phyloP scores from a whole-genome alignment of 2,888 invertebrate species.

The Tanypteryx hageni region DNA sequence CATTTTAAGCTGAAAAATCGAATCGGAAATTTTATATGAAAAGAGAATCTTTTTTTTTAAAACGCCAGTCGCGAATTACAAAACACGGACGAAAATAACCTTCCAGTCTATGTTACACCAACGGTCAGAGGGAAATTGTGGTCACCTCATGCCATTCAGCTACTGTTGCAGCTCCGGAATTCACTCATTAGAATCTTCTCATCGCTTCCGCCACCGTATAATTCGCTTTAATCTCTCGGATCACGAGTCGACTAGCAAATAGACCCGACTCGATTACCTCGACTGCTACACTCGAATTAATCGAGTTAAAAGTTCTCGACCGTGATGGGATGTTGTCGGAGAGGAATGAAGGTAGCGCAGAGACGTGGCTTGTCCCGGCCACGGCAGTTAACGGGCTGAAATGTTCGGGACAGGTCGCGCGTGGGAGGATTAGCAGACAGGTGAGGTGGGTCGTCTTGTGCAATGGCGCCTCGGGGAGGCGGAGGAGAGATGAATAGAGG shows the following conservation, averaged over 20 bases:
- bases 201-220: not conserved
- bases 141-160: not conserved
- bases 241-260: not conserved
- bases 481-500: no score
- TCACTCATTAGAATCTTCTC: not conserved
- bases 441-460: no score
- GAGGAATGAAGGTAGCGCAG: not conserved
- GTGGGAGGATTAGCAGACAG: not conserved
- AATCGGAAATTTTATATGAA: no score
- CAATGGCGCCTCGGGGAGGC: no score
- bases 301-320: not conserved
- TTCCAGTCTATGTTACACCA: no score
- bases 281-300: conserved; percentile 1
- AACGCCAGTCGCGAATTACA: no score
- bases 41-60: no score
- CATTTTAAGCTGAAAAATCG: no score
- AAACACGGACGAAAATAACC: no score
- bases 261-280: not conserved
- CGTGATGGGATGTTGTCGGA: not conserved
- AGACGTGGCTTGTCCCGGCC: not conserved
- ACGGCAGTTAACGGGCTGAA: not conserved
- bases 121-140: no score
- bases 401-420: not conserved
- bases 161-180: not conserved
- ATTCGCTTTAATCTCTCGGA: not conserved